Evolutionary conservation across 2,888 invertebrate species (phyloP).

Genomic region (Amphipoea lucens): DNA sequence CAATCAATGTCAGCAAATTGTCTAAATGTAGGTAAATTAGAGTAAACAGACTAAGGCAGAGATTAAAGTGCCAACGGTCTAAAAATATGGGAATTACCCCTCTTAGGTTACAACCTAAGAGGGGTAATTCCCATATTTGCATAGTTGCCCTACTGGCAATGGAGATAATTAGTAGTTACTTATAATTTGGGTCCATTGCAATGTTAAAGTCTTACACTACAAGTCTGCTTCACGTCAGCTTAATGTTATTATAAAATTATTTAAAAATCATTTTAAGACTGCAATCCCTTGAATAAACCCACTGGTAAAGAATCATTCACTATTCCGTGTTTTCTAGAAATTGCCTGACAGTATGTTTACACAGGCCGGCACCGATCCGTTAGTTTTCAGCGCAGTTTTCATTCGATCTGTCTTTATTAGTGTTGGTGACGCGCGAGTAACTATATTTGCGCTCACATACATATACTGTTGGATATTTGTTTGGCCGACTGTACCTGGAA

Average conservation of each 20-base stretch:
- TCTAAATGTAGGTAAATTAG: not conserved
- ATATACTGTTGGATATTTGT: slow-evolving; percentile 35
- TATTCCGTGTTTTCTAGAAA: slow-evolving; percentile 10
- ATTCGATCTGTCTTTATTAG: slow-evolving; percentile 52
- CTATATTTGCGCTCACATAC: slow-evolving; percentile 35
- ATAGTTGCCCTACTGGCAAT: no score
- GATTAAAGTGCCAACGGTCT: no score
- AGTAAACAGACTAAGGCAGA: not conserved
- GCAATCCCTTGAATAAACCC: not conserved
- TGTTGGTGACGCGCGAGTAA: slow-evolving; percentile 32
- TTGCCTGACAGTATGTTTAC: not conserved
- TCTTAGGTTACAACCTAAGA: no score
- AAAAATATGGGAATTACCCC: not conserved
- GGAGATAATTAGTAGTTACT: not conserved
- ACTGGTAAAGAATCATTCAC: not conserved
- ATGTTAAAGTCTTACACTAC: not conserved
- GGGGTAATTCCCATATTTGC: no score
- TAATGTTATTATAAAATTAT: not conserved
- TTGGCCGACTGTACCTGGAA: slow-evolving; percentile 23
- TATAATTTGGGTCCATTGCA: not conserved
- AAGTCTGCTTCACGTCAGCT: not conserved
- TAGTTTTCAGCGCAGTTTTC: slow-evolving; percentile 42
- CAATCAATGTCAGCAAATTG: not conserved
- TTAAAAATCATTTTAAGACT: not conserved
- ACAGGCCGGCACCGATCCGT: slow-evolving; percentile 13